phyloP scores from a whole-genome alignment of 1,140 invertebrate genomes.

The Drosophila novamexicana region DNA sequence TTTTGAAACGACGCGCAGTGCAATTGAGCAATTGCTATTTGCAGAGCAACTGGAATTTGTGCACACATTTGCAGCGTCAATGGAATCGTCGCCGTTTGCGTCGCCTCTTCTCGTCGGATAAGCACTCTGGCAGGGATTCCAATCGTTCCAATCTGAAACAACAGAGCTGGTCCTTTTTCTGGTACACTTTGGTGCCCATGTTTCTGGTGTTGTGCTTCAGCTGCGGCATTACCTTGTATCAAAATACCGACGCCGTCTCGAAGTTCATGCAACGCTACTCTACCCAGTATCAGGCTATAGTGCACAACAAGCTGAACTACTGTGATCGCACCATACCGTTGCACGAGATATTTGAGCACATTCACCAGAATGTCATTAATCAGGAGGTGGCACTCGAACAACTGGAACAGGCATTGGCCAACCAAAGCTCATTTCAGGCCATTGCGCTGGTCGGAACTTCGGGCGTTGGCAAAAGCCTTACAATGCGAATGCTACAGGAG shows the following conservation, averaged over 20 bases:
- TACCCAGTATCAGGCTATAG: constrained; percentile 48
- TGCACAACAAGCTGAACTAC: constrained; percentile 63
- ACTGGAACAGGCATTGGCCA: constrained; percentile 47
- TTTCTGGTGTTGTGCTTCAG: constrained; percentile 15
- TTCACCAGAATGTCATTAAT: constrained; percentile 46
- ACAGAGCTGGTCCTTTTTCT: constrained; percentile 4
- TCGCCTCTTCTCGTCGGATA: constrained; percentile 13
- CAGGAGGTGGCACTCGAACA: constrained; percentile 51
- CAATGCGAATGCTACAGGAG: constrained; percentile 33
- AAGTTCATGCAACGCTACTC: constrained; percentile 42
- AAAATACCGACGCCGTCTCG: constrained; percentile 15
- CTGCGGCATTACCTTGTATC: constrained; percentile 28
- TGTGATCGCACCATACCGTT: constrained; percentile 44
- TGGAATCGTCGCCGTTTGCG: constrained; percentile 41
- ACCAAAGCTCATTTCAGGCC: constrained; percentile 34
- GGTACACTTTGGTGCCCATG: constrained; percentile 19
- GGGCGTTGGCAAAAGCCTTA: constrained; percentile 58
- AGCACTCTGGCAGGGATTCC: neutral
- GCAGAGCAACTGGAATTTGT: constrained; percentile 20
- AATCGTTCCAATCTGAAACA: neutral
- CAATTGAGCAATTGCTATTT: constrained; percentile 13
- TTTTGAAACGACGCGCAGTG: constrained; percentile 15
- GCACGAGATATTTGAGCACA: constrained; percentile 26
- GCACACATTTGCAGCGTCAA: constrained; percentile 36
- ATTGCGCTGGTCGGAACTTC: constrained; percentile 51